Evolutionary conservation across 2,113 vertebrate genomes (phyloP), one percentile per base, ranked within the genome.

Genomic region (Protobothrops mucrosquamatus): DNA sequence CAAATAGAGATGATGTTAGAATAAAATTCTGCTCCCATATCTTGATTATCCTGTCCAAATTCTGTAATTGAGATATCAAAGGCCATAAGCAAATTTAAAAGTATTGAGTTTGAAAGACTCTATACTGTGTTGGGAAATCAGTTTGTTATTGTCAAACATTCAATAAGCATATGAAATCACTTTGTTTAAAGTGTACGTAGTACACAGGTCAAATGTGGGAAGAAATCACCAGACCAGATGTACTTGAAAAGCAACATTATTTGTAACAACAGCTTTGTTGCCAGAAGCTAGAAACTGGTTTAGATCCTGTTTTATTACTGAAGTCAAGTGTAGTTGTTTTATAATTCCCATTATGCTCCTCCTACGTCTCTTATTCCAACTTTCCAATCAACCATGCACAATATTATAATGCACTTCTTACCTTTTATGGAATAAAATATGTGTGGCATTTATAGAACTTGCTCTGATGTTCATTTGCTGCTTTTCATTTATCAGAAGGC

Each of bases 11-110:
- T n/a, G 23, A n/a, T 23, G 56, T 48, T 34, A 81, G 56, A 29
- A 81, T 89, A 74, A 92, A 54, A 74, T 22, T 51, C n/a, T 39
- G 3, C 15, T 85, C 11, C 69, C 52, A 90, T 61, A 8, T 48
- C 23, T 52, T 85, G 55, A 61, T 54, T 39, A 90, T 29, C 69
- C 11, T 69, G 90, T 20, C 48, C 29, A n/a, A 43, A 54, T 81
- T 89, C 11, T 20, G 0, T 55, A 85, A 89, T 18, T 56, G 22
- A 86, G 52, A 8, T 61, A n/a, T 52, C 6, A 64, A 86, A 90
- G 51, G 95, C 93, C 95, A 95, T 94, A 95, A 95, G 93, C 86
- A 96, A 96, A 97, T 95, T 94, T 94, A 96, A 97, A 54, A 34
- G 10, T 23, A 64, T 24, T 94, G 34, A 61, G 93, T 95, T 93